Percentiles rank a stretch among this genome's conserved stretches.
These are phyloP conservation scores for Tupaia chinensis DNA, from an alignment of 2,113 vertebrate genomes.

Conservation along the genomic window DNA sequence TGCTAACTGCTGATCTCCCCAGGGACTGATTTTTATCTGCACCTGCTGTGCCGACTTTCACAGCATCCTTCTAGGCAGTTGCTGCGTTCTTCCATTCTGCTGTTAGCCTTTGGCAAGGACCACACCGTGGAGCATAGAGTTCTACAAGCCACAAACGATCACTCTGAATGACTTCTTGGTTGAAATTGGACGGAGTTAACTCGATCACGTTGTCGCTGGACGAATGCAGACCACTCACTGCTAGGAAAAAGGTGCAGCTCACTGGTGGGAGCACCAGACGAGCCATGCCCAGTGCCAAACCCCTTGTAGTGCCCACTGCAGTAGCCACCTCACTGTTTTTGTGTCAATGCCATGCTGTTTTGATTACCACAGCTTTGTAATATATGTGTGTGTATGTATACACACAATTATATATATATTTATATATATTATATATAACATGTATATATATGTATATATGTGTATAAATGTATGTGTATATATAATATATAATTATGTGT, in stretches of 20 bases:
- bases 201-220: constrained; percentile 95
- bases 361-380: too few relatives aligned
- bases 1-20: too few relatives aligned
- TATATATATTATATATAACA: too few relatives aligned
- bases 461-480: too few relatives aligned
- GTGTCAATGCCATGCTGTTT: too few relatives aligned
- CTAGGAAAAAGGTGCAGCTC: constrained; percentile 90
- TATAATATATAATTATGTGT: too few relatives aligned
- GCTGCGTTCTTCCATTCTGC: constrained; percentile 98
- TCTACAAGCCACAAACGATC: constrained; percentile 97
- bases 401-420: too few relatives aligned
- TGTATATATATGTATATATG: too few relatives aligned
- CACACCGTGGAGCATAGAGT: constrained; percentile 99
- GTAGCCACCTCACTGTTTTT: too few relatives aligned
- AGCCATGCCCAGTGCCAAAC: too few relatives aligned
- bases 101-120: constrained; percentile 94
- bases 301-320: too few relatives aligned
- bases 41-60: constrained; percentile 96
- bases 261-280: constrained; percentile 83
- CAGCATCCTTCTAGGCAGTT: constrained; percentile 95
- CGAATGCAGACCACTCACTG: constrained; percentile 92
- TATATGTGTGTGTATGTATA: too few relatives aligned
- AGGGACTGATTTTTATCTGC: constrained; percentile 95
- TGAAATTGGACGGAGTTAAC: constrained; percentile 95
- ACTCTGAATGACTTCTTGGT: constrained; percentile 96